Conservation (phyloP, 2,888 invertebrate genomes). For the Yponomeuta evonymella region DNA sequence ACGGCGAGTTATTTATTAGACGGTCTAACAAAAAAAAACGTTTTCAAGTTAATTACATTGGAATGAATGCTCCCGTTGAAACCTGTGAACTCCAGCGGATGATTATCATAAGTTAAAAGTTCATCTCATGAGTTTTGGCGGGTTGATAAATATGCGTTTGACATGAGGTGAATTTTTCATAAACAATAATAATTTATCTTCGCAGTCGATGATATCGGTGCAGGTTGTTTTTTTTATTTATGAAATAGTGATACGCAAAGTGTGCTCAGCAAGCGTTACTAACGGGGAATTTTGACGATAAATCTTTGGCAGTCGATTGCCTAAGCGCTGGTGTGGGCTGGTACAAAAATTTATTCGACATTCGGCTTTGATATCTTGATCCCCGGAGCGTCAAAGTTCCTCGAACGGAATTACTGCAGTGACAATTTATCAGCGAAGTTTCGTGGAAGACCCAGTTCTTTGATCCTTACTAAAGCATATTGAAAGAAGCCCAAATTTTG, state of each 20-base stretch:
- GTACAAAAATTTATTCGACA: slow-evolving; percentile 67
- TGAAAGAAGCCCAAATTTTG: not conserved
- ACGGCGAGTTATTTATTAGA: slow-evolving; percentile 13
- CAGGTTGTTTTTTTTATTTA: slow-evolving; percentile 75
- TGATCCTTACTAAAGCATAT: not conserved
- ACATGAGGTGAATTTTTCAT: slow-evolving; percentile 71
- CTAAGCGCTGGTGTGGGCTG: slow-evolving; percentile 72
- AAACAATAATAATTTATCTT: slow-evolving; percentile 72
- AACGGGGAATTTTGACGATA: slow-evolving; percentile 75
- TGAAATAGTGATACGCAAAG: slow-evolving; percentile 74
- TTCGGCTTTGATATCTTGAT: slow-evolving; percentile 70
- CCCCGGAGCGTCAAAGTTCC: slow-evolving; percentile 47
- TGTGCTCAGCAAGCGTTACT: slow-evolving; percentile 74
- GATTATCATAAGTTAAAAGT: slow-evolving; percentile 54
- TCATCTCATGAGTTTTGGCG: slow-evolving; percentile 56
- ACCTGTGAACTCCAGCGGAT: slow-evolving; percentile 26
- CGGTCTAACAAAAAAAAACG: slow-evolving; percentile 19
- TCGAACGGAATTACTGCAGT: slow-evolving; percentile 33
- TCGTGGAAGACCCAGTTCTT: not conserved
- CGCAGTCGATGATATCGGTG: slow-evolving; percentile 72
- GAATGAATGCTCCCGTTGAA: slow-evolving; percentile 48
- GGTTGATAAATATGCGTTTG: slow-evolving; percentile 67
- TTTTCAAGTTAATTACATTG: not conserved
- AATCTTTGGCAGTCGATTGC: slow-evolving; percentile 73
- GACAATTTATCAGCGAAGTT: slow-evolving; percentile 27